Evolutionary conservation across 2,888 invertebrate species (phyloP), one percentile per base, ranked within the genome.

Genomic region (Eupithecia exiguata): DNA sequence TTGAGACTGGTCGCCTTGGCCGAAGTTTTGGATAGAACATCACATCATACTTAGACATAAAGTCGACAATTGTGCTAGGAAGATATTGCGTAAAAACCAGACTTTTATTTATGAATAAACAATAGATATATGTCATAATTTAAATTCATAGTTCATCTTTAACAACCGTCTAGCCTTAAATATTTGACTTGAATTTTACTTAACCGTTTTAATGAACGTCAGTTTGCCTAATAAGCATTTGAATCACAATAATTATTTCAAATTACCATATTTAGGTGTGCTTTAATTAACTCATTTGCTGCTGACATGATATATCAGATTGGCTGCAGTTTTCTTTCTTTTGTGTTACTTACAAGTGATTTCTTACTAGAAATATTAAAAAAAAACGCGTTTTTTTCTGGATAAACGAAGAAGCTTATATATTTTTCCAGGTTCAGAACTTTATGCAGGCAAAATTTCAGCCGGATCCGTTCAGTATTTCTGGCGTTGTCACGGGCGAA

Each of bases 251-350:
- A 65, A 65, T 63, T 72, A 70, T 72, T 43, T 30, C 43, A 58
- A 58, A 74, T 69, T 72, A 72, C 7, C 70, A 75, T 75, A 68
- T 14, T 21, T 21, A 62, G 10, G 43, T 18, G 16, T 25, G 62
- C 40, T 71, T 62, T 68, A 68, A 71, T 58, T 71, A 71, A 38
- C 58, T 66, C 58, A 71, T 74, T 74, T 68, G 40, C 18, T 74
- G 65, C 46, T 66, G 43, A 43, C 61, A 43, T 61, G 46, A 68
- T 62, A 53, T 25, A 66, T 66, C 14, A 25, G 40, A 38, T 14
- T 25, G 25, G 14, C 10, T 62, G 2, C 35, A 62, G 62, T 35
- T 62, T 49, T 53, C 21, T 53, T 53, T 53, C 9, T 21, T 53
- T 18, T 35, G 18, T 21, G 21, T 53, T 49, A 14, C 16, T 6